Evolutionary conservation across 2,113 vertebrate genomes (phyloP), one percentile per base, ranked within the genome.

Genomic region (Cebidichthys violaceus): DNA sequence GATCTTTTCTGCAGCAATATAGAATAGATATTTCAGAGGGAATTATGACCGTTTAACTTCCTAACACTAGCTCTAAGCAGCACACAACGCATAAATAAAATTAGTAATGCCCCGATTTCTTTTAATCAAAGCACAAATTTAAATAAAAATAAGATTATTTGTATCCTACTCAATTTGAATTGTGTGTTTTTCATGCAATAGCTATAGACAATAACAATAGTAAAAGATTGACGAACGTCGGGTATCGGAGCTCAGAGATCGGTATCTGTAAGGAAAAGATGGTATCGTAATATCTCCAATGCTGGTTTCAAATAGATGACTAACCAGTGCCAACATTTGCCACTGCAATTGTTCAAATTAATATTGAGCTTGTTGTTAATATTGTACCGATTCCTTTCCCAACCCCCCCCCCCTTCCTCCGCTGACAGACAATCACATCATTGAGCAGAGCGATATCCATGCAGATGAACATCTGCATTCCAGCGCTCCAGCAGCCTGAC

Each of bases 381-480:
- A 22, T 17, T 57, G 0, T 52, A 27, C 43, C 1, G 15, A 43
- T 11, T 9, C 9, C 62, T 17, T 29, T 9, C 15, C 3, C 29
- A 7, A 9, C 20, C 20, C 18, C 6, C 37, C 22, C 20, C 9
- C 0, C 29, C 20, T 52, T 71, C 35, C 50, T 82, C 45, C 0
- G 14, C 9, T 41, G 8, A 43, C 50, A 72, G 72, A 90, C 90
- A 90, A 88, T 81, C 75, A n/a, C 22, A 24, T 89, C 87, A 82
- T 71, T 90, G 86, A 91, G 74, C 10, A 64, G 20, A 41, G 22
- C 82, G 24, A 52, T 35, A 68, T 50, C 27, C 29, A 35, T 33
- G 75, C 73, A 74, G 52, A 77, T 66, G 54, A 75, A 78, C 61
- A 39, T 86, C 75, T 64, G 64, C 89, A 91, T 91, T 92, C 89